A percentile compares a stretch with the other conserved stretches of the same genome.
Conservation (phyloP, 2,113 vertebrate genomes). For the Muntiacus muntjak region DNA sequence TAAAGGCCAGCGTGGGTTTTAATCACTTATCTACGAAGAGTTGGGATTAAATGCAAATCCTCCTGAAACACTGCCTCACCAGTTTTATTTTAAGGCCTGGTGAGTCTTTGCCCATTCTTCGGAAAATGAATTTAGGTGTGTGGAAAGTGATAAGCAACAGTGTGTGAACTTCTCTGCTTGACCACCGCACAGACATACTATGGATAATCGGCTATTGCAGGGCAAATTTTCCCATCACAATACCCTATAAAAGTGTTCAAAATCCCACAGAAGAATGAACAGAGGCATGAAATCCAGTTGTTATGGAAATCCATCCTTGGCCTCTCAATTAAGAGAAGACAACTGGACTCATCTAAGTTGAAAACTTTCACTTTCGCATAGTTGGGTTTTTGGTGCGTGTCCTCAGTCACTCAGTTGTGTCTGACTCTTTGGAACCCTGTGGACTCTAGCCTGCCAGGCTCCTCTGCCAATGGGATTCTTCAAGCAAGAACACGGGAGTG, state of each 20-base stretch:
- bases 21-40: constrained; percentile 21
- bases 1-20: background rate
- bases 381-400: background rate
- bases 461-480: background rate
- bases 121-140: constrained; percentile 39
- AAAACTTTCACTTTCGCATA: background rate
- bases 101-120: background rate
- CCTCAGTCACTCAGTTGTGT: background rate
- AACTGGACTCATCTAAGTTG: background rate
- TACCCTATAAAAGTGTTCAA: background rate
- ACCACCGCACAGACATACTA: background rate
- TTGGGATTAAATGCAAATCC: constrained; percentile 47
- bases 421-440: background rate
- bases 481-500: background rate
- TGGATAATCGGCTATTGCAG: background rate
- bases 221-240: background rate
- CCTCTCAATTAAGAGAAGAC: background rate
- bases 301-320: background rate
- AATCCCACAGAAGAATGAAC: background rate
- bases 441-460: background rate
- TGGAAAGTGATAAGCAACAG: constrained; percentile 39
- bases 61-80: background rate
- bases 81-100: constrained; percentile 10
- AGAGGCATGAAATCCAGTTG: background rate
- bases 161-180: constrained; percentile 1